Percentiles rank a stretch among this genome's conserved stretches.
These are phyloP conservation scores for Babyrousa celebensis DNA, from an alignment of 2,797 vertebrate species.

Conservation along the genomic window DNA sequence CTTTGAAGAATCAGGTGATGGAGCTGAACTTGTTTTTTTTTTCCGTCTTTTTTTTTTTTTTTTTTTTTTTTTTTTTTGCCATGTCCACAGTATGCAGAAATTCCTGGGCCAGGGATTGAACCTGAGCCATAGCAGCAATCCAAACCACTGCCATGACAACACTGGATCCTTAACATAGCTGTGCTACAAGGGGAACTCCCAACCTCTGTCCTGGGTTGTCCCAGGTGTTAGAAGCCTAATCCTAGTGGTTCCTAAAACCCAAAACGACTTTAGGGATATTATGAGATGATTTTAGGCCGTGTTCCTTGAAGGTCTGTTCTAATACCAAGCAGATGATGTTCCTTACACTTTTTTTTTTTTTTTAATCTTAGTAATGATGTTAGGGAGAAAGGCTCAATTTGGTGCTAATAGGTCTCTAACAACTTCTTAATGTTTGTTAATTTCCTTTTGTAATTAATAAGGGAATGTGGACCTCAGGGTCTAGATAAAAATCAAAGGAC, in stretches of 20 bases:
- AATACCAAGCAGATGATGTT: background rate
- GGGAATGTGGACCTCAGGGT: background rate
- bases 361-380: background rate
- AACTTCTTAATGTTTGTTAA: background rate
- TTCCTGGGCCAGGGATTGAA: no score
- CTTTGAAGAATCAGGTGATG: background rate
- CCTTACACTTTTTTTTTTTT: background rate
- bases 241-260: background rate
- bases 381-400: background rate
- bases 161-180: no score
- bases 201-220: background rate
- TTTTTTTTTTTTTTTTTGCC: no score
- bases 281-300: background rate
- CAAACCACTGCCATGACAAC: no score
- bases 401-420: background rate
- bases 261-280: background rate
- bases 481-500: background rate
- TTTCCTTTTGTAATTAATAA: constrained; percentile 37
- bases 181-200: no score
- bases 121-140: no score
- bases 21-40: background rate
- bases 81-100: no score
- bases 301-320: background rate
- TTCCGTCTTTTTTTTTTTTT: no score
- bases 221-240: background rate